Percentiles rank a stretch among this genome's conserved stretches.
Evolutionary conservation across 2,113 vertebrate species (phyloP).

Genomic region (Raja brachyura): DNA sequence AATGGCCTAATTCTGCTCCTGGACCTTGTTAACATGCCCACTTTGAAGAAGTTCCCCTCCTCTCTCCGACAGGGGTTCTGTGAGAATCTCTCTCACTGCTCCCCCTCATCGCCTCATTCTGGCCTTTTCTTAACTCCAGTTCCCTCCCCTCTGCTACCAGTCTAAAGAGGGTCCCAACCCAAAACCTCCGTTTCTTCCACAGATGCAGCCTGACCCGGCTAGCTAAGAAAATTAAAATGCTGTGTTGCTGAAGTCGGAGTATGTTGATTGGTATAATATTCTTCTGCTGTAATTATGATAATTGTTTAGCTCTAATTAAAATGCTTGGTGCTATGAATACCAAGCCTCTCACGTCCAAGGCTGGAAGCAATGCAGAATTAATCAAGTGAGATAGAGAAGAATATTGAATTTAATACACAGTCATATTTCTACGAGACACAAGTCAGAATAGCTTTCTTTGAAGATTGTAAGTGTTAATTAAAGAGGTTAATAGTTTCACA

Average conservation of each 20-base stretch:
- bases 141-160: too few relatives aligned
- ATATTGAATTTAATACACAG: neutral
- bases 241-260: neutral
- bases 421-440: neutral
- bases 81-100: too few relatives aligned
- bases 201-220: too few relatives aligned
- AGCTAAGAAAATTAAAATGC: neutral
- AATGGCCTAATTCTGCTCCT: too few relatives aligned
- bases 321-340: neutral
- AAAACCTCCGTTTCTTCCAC: too few relatives aligned
- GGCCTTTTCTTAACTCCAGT: too few relatives aligned
- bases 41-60: too few relatives aligned
- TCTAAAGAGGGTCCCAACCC: too few relatives aligned
- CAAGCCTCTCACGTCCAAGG: neutral
- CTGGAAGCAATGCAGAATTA: neutral
- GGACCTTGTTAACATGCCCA: too few relatives aligned
- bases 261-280: neutral
- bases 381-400: neutral
- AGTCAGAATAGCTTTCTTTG: constrained; percentile 11
- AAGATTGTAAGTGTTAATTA: constrained; percentile 9
- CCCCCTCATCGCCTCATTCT: too few relatives aligned
- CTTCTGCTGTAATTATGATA: neutral
- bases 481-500: neutral
- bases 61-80: too few relatives aligned
- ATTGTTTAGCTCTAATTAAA: constrained; percentile 25